These are phyloP conservation scores for Chlorodrepanis virens DNA, from an alignment of 2,113 vertebrate species.

Conservation along the genomic window DNA sequence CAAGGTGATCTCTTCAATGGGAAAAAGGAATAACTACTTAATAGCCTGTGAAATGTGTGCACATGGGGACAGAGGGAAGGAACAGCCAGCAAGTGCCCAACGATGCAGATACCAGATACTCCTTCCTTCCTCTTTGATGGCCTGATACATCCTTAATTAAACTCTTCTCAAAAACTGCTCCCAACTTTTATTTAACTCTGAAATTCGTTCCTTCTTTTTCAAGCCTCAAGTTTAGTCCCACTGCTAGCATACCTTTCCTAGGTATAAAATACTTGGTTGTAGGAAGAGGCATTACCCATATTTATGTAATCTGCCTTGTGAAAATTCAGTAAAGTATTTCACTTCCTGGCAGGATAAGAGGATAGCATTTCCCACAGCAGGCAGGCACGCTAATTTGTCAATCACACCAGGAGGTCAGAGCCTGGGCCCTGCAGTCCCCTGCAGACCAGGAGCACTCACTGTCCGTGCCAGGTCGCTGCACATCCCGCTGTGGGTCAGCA, in stretches of 20 bases:
- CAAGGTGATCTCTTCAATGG: not conserved
- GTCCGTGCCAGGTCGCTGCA: conserved; percentile 86
- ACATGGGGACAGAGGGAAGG: not conserved
- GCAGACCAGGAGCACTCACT: conserved; percentile 75
- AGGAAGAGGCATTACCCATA: not conserved
- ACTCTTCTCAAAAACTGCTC: not conserved
- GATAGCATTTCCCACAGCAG: not conserved
- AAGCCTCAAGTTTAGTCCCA: not conserved
- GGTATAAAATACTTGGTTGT: not conserved
- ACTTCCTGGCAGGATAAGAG: not conserved
- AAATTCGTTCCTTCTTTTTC: not conserved
- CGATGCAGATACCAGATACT: not conserved
- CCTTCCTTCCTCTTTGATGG: not conserved
- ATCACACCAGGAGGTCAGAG: not conserved
- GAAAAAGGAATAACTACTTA: not conserved
- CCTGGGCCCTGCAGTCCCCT: not conserved
- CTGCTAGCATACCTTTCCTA: not conserved
- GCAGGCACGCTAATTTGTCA: not conserved
- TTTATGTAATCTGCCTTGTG: not conserved
- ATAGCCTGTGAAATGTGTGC: not conserved
- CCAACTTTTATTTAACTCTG: not conserved
- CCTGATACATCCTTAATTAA: not conserved
- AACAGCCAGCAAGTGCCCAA: not conserved
- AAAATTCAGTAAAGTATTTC: not conserved
- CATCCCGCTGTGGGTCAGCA: conserved; percentile 81